A percentile compares a stretch with the other conserved stretches of the same genome.
These are phyloP conservation scores for Climacteris rufus DNA, from an alignment of 2,113 vertebrate genomes.

Conservation along the genomic window DNA sequence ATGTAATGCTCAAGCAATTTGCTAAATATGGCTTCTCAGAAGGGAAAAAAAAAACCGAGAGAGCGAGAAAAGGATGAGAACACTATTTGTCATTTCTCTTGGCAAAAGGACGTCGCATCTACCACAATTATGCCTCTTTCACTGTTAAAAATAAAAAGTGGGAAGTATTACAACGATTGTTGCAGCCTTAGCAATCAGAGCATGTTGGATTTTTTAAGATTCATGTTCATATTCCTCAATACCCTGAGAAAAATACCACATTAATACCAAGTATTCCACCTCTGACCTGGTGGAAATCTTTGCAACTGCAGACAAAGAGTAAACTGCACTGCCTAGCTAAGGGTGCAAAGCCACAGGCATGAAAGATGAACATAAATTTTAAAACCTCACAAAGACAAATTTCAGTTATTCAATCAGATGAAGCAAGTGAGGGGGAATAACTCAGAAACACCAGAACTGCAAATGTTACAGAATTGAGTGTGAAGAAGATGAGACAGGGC, in stretches of 20 bases:
- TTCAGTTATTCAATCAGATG: not conserved
- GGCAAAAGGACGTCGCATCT: not conserved
- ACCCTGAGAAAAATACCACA: not conserved
- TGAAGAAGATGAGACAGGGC: not conserved
- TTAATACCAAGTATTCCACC: not conserved
- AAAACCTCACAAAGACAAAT: fast-evolving
- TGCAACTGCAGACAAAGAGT: not conserved
- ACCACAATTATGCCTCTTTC: not conserved
- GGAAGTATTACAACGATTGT: not conserved
- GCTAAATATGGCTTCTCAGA: not conserved
- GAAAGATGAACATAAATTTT: not conserved
- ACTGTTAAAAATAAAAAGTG: constrained; percentile 14
- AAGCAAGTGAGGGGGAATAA: not conserved
- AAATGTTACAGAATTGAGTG: not conserved
- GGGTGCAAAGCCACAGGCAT: not conserved
- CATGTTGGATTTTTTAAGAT: not conserved
- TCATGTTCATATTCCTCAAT: not conserved
- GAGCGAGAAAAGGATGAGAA: not conserved
- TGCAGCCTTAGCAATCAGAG: not conserved
- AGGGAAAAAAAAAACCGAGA: not conserved
- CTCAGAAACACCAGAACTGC: not conserved
- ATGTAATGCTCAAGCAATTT: not conserved
- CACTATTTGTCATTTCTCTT: not conserved
- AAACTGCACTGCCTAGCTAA: not conserved
- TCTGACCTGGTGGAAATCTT: not conserved